Percentiles rank a stretch among this genome's conserved stretches.
phyloP scores from a whole-genome alignment of 1,140 invertebrate species.

The Fopius arisanus region DNA sequence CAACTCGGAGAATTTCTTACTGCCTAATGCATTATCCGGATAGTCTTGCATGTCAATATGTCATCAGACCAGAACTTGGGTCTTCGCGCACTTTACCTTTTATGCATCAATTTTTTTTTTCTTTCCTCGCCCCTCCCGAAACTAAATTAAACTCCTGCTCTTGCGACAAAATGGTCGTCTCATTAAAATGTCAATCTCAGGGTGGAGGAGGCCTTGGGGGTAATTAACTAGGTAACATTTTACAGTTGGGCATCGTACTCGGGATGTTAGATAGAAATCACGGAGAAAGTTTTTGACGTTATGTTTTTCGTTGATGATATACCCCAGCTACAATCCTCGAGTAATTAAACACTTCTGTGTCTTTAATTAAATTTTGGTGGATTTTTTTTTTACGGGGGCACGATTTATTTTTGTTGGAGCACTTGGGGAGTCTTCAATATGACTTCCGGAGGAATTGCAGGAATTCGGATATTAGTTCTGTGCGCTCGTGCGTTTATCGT shows the following conservation, averaged over 20 bases:
- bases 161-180: neutral
- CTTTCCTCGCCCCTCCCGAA: too few relatives aligned
- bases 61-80: neutral
- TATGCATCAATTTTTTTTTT: too few relatives aligned
- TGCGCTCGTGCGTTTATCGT: conserved; percentile 42
- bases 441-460: conserved; percentile 48
- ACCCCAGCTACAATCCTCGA: neutral
- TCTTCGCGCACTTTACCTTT: too few relatives aligned
- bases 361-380: neutral
- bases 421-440: conserved; percentile 44
- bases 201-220: neutral
- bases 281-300: neutral
- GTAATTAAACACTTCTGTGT: neutral
- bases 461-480: conserved; percentile 57
- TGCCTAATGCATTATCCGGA: neutral
- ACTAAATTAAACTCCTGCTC: conserved; percentile 10
- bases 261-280: conserved; percentile 18
- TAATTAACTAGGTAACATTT: conserved; percentile 24
- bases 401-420: neutral
- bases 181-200: conserved; percentile 26
- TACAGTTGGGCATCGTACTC: conserved; percentile 1
- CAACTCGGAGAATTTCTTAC: neutral
- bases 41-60: neutral
- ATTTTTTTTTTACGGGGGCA: neutral
- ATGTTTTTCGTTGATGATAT: neutral